Evolutionary conservation across 92 coral and sea anemone species (phyloP), one percentile per base, ranked within the genome.

Genomic region (Palythoa grandis): DNA sequence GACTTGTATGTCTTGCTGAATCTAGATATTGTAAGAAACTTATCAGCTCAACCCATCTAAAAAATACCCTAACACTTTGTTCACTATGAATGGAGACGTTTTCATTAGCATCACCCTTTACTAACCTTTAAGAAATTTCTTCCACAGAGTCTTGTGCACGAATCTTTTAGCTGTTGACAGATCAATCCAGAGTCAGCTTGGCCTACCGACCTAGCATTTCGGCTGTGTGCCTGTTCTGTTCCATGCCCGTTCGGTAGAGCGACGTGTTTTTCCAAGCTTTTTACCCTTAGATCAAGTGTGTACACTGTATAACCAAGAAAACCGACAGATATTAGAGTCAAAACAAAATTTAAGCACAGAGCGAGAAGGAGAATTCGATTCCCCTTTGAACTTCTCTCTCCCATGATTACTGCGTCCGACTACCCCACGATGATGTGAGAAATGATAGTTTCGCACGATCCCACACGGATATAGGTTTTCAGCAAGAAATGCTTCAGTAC

Each of bases 101-200:
- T 29, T 29, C 35, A 0, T 5, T 8, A 43, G 50, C 50, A 43
- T 43, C 50, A 43, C 50, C 9, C 9, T 43, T 43, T 43, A 43
- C 50, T 43, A 43, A 43, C 50, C 50, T 43, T 43, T 43, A 43
- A 43, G 50, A 48, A 68, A 47, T 58, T 80, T 6, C 47, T 50
- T 0, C 85, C 85, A 43, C 66, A 80, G 20, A 80, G 85, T 43
- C 47, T 80, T 15, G 43, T 12, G 58, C 85, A 80, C 17, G 85
- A 66, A 13, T 80, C 85, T 80, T 69, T 80, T 52, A 70, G 47
- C 73, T 80, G 74, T 73, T 80, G 85, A 63, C 85, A 80, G 85
- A 47, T 52, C 38, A 40, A 16, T 80, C 61, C 85, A 1, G 85
- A 80, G 37, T 24, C 54, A 63, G 37, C 85, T 65, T 48, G 73